Percentiles rank a stretch among this genome's conserved stretches.
Conservation (phyloP, 2,888 invertebrate genomes). For the Macrophya alboannulata region DNA sequence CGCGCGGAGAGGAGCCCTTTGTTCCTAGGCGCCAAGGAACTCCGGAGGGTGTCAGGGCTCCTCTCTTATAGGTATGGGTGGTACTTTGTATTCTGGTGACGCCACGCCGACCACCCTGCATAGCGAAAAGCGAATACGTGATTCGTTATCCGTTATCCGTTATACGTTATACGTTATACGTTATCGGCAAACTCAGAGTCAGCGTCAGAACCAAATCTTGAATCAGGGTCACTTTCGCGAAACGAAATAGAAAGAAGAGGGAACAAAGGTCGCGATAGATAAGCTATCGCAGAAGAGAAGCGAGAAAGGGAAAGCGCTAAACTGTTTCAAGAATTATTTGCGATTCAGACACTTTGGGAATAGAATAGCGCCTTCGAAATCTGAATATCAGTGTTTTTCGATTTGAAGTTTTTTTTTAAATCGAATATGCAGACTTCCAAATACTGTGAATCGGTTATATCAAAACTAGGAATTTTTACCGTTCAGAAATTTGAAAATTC, state of each 20-base stretch:
- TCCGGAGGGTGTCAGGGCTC: slow-evolving; percentile 36
- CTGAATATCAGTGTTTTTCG: too few species aligned
- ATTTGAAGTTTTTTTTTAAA: too few species aligned
- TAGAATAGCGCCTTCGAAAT: too few species aligned
- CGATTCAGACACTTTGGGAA: too few species aligned
- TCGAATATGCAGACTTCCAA: too few species aligned
- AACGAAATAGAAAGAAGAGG: not conserved
- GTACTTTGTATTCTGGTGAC: slow-evolving; percentile 49
- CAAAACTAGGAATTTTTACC: too few species aligned
- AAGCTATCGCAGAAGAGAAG: not conserved
- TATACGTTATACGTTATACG: slow-evolving; percentile 36
- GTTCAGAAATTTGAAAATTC: too few species aligned
- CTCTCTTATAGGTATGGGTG: slow-evolving; percentile 33
- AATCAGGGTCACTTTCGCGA: slow-evolving; percentile 22
- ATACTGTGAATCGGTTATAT: too few species aligned
- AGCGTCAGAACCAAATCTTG: slow-evolving; percentile 2
- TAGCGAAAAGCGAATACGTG: slow-evolving; percentile 67
- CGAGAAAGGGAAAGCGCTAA: not conserved
- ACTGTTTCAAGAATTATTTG: not conserved
- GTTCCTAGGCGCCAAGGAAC: slow-evolving; percentile 34
- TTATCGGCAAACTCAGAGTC: not conserved
- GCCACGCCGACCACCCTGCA: slow-evolving; percentile 58
- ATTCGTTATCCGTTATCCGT: slow-evolving; percentile 64
- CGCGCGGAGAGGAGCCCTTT: slow-evolving; percentile 34
- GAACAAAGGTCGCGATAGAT: not conserved